Percentiles rank a stretch among this genome's conserved stretches.
Evolutionary conservation across 1,140 invertebrate species (phyloP).

Genomic region (Caenorhabditis brenneri): DNA sequence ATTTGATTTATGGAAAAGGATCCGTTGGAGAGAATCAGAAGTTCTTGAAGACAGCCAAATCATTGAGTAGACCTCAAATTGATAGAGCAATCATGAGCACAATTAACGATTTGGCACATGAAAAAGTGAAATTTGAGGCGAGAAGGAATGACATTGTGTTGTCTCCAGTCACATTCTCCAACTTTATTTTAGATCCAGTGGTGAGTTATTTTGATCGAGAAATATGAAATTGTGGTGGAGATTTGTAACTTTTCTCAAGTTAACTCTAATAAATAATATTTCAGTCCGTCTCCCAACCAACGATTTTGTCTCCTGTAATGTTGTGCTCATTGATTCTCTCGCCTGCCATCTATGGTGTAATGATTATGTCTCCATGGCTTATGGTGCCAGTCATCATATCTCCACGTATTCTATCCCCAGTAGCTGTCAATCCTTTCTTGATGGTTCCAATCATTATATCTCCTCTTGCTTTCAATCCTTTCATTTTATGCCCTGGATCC

Average conservation of each 20-base stretch:
- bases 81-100: slow-evolving; percentile 12
- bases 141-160: slow-evolving; percentile 5
- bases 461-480: slow-evolving; percentile 54
- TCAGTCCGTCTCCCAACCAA: slow-evolving; percentile 56
- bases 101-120: slow-evolving; percentile 34
- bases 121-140: slow-evolving; percentile 30
- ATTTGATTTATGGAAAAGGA: slow-evolving; percentile 46
- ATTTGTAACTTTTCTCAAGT: not conserved
- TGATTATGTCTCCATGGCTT: slow-evolving; percentile 51
- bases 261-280: not conserved
- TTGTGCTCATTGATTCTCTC: slow-evolving; percentile 62
- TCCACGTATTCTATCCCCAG: not conserved
- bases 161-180: slow-evolving; percentile 1
- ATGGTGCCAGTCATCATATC: slow-evolving; percentile 55
- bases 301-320: slow-evolving; percentile 61
- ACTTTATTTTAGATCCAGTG: slow-evolving; percentile 24
- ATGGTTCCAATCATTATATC: slow-evolving; percentile 56
- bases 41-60: not conserved
- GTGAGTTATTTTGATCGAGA: not conserved
- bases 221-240: too few species aligned
- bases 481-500: slow-evolving; percentile 51
- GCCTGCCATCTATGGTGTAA: slow-evolving; percentile 51
- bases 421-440: slow-evolving; percentile 44
- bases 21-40: slow-evolving; percentile 15
- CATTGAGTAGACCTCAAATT: not conserved